phyloP scores from a whole-genome alignment of 2,888 invertebrate species.

The Anorthoa munda region DNA sequence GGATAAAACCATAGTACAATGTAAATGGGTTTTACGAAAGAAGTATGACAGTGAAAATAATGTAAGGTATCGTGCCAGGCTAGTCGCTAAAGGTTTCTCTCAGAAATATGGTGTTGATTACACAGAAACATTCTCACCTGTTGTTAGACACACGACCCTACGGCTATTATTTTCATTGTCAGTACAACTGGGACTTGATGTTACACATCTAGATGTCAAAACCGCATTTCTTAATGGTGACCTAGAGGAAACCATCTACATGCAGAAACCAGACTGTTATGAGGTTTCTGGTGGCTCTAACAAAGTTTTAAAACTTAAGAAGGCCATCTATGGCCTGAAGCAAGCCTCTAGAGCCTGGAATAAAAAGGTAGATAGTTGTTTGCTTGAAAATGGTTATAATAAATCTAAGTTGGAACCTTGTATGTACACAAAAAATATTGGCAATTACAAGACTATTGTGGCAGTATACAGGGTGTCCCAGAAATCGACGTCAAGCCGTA shows the following conservation, averaged over 20 bases:
- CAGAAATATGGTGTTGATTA: neutral
- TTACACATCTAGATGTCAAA: constrained; percentile 27
- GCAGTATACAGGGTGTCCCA: too few species aligned
- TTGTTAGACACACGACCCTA: neutral
- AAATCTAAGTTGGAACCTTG: too few species aligned
- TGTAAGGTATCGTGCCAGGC: neutral
- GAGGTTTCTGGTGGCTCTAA: neutral
- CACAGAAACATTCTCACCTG: neutral
- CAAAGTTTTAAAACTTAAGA: constrained; percentile 26
- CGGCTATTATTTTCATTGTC: neutral
- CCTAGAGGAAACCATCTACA: constrained; percentile 14
- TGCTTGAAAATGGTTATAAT: too few species aligned
- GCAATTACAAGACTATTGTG: neutral
- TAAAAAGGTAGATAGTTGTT: too few species aligned
- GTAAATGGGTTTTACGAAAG: neutral
- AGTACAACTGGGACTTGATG: constrained; percentile 2
- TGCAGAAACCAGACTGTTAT: too few species aligned
- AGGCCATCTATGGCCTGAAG: constrained; percentile 47
- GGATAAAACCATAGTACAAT: too few species aligned
- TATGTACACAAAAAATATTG: constrained; percentile 32
- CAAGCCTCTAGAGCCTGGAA: constrained; percentile 44
- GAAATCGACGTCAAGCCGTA: too few species aligned
- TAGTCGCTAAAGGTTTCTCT: neutral
- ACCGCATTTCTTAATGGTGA: constrained; percentile 42
- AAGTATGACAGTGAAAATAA: neutral